phyloP scores from a whole-genome alignment of 1,140 invertebrate genomes.

The Drosophila ercepeae region DNA sequence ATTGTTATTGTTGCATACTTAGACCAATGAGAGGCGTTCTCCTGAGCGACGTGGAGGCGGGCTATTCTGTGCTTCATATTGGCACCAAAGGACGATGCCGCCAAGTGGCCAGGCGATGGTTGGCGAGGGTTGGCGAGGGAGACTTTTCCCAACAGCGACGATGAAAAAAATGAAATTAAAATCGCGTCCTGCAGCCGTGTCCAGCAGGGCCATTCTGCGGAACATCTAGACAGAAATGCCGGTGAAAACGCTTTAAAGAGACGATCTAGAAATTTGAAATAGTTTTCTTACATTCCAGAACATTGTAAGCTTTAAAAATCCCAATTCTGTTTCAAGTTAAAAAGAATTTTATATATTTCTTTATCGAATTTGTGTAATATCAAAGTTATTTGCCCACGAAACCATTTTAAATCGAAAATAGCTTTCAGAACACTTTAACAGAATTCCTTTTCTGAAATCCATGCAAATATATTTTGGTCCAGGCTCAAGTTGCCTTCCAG shows the following conservation, averaged over 20 bases:
- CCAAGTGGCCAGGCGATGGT: not conserved
- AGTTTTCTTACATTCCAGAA: not conserved
- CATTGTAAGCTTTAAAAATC: not conserved
- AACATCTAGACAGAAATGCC: slow-evolving; percentile 1
- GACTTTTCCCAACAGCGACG: slow-evolving; percentile 15
- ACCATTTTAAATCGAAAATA: not conserved
- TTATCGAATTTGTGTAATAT: too few species aligned
- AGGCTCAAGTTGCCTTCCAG: slow-evolving; percentile 12
- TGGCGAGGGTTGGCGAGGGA: not conserved
- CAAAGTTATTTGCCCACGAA: not conserved
- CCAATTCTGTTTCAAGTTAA: not conserved
- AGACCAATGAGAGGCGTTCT: slow-evolving; percentile 22
- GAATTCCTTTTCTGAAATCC: not conserved
- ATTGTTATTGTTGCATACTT: slow-evolving; percentile 82
- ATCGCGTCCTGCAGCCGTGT: slow-evolving; percentile 14
- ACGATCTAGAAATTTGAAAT: not conserved
- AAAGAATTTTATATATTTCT: not conserved
- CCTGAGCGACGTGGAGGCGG: not conserved
- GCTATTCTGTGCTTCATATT: slow-evolving; percentile 32
- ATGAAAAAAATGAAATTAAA: slow-evolving; percentile 53
- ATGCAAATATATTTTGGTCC: not conserved
- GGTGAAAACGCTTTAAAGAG: not conserved
- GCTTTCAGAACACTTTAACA: not conserved
- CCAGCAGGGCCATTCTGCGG: slow-evolving; percentile 33
- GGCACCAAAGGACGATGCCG: slow-evolving; percentile 12